Base-by-base conservation (phyloP, 2,888 invertebrate species). In the Panopea generosa region DNA sequence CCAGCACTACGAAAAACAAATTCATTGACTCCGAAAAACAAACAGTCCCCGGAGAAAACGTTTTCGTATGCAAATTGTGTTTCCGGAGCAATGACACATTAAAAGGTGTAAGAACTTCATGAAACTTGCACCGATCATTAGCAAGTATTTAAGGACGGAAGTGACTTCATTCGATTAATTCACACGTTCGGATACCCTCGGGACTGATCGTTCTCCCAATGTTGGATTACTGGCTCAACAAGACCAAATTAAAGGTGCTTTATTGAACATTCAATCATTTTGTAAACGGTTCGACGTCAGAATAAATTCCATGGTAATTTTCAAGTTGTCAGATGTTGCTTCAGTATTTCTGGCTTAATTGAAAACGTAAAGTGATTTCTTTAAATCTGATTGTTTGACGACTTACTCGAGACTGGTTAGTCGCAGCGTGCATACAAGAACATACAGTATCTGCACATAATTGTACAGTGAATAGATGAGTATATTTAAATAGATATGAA, bases 191-290 rank as follows among this genome's bases (percentile, higher is more conserved):
- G 61, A 73, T 70, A 70, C 78, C 73, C 66, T 70, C 43, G 78
- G 78, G 78, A 74, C 55, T 62, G 62, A 47, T 74, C 68, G 69
- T 70, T 74, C 67, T 56, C 57, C 52, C 68, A 33, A 62, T 74
- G 78, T 62, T 68, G 68, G 73, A 78, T 74, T 74, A 73, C 57
- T 62, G 62, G 69, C 68, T 45, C 73, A 62, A 74, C 78, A 78
- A 62, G 70, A 74, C 61, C 73, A 74, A 78, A 78, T 78, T 78
- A 78, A 66, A 61, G 78, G 50, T 78, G 40, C 70, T 78, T 78
- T 78, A 78, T 78, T 78, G 73, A 60, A 68, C 73, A 66, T 74
- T 78, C 78, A 73, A 78, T 78, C 78, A 78, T 78, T 78, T 78
- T 57, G 73, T 66, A 66, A 78, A 74, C 70, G 73, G 61, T 59